Evolutionary conservation across 2,888 invertebrate species (phyloP).

Genomic region (Tanaodytes sp.): DNA sequence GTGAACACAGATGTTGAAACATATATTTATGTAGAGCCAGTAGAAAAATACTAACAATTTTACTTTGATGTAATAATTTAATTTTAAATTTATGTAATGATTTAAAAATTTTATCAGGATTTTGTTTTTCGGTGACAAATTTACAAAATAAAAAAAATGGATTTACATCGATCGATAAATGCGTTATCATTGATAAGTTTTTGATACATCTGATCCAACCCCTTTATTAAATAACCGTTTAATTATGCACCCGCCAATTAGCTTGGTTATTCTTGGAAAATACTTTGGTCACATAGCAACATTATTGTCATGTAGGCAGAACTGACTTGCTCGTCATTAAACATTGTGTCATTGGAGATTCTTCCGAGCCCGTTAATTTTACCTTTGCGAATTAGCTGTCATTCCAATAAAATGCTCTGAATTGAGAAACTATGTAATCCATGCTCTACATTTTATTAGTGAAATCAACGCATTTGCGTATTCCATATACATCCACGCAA

Average conservation of each 20-base stretch:
- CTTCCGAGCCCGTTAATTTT: conserved; percentile 19
- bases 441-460: too few relatives aligned
- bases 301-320: conserved; percentile 11
- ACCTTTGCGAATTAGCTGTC: conserved; percentile 21
- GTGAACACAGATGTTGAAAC: too few relatives aligned
- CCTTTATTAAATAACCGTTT: not conserved
- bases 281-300: conserved; percentile 14
- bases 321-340: conserved; percentile 27
- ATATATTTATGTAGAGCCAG: too few relatives aligned
- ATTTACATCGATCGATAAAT: too few relatives aligned
- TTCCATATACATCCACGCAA: not conserved
- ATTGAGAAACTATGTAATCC: conserved; percentile 5
- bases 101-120: too few relatives aligned
- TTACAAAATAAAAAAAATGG: too few relatives aligned
- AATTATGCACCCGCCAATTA: not conserved
- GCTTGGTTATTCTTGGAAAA: not conserved
- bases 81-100: too few relatives aligned
- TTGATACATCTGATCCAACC: too few relatives aligned
- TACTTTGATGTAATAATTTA: too few relatives aligned
- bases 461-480: not conserved
- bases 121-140: too few relatives aligned
- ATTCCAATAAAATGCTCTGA: conserved; percentile 24
- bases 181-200: too few relatives aligned
- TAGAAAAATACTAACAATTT: too few relatives aligned
- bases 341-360: conserved; percentile 10